Conservation (phyloP, 1,140 invertebrate genomes). For the Drosophila mayri region DNA sequence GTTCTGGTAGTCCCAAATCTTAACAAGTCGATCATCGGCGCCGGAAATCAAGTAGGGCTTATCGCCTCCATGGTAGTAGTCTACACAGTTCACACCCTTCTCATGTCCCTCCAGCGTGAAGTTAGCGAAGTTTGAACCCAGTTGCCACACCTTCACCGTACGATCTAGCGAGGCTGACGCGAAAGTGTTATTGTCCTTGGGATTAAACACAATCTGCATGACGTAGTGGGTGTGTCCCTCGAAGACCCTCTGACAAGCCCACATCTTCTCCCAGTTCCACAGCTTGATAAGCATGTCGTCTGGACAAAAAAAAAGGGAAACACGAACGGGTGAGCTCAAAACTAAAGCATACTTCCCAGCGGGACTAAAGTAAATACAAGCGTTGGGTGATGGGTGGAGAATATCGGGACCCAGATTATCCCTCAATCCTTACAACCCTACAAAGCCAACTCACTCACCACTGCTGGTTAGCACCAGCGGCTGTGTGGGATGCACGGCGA, state of each 20-base stretch:
- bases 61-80: slow-evolving; percentile 99
- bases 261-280: slow-evolving; percentile 99
- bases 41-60: slow-evolving; percentile 99
- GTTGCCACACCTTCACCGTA: slow-evolving; percentile 99
- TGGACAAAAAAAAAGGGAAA: slow-evolving; percentile 9
- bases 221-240: slow-evolving; percentile 99
- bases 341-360: slow-evolving; percentile 30
- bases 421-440: background rate
- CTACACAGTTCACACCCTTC: slow-evolving; percentile 99
- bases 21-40: slow-evolving; percentile 98
- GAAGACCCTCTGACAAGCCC: slow-evolving; percentile 98
- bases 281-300: slow-evolving; percentile 99
- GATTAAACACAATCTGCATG: slow-evolving; percentile 99
- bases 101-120: slow-evolving; percentile 99
- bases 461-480: slow-evolving; percentile 98
- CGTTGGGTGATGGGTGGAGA: background rate
- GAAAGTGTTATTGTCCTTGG: slow-evolving; percentile 99
- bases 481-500: slow-evolving; percentile 98
- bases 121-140: slow-evolving; percentile 98
- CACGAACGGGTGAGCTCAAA: slow-evolving; percentile 1
- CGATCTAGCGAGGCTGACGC: slow-evolving; percentile 99
- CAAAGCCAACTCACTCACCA: slow-evolving; percentile 87
- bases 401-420: background rate
- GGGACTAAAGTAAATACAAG: slow-evolving; percentile 26
- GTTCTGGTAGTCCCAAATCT: slow-evolving; percentile 99